A percentile compares a stretch with the other conserved stretches of the same genome.
Evolutionary conservation across 2,113 vertebrate species (phyloP).

Genomic region (Excalfactoria chinensis): DNA sequence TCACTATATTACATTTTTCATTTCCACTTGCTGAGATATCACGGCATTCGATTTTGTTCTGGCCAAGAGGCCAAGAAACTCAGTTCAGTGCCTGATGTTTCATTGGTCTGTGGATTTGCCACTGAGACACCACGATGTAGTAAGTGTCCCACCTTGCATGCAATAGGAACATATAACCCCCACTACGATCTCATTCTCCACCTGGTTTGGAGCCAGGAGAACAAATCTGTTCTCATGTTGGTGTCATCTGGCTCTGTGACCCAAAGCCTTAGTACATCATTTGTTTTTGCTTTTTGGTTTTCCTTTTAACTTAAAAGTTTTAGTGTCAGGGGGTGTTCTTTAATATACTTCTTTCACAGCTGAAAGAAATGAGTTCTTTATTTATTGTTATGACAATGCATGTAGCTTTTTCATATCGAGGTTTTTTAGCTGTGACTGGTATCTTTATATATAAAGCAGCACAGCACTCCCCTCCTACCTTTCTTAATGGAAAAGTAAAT

Average conservation of each 20-base stretch:
- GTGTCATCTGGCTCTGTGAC: not conserved
- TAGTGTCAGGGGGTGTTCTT: not conserved
- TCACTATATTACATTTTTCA: conserved; percentile 41
- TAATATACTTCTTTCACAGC: not conserved
- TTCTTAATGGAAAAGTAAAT: conserved; percentile 73
- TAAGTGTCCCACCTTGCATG: not conserved
- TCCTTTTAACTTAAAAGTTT: not conserved
- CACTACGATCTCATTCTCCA: conserved; percentile 36
- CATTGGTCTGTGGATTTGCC: conserved; percentile 32
- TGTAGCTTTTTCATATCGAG: not conserved
- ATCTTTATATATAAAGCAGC: conserved; percentile 38
- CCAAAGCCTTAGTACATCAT: not conserved
- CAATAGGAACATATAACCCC: conserved; percentile 10
- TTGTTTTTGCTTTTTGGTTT: not conserved
- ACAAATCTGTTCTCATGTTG: conserved; percentile 28
- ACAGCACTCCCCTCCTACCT: not conserved
- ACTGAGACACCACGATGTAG: not conserved
- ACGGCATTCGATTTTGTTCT: conserved; percentile 60
- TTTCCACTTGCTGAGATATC: conserved; percentile 62
- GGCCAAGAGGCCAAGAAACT: conserved; percentile 56
- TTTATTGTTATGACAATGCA: conserved; percentile 37
- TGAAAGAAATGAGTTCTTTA: not conserved
- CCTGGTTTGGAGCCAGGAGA: conserved; percentile 20
- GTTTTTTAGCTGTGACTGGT: conserved; percentile 23
- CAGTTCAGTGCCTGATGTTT: conserved; percentile 22